Evolutionary conservation across 1,140 invertebrate species (phyloP).

Genomic region (Lethrus apterus): DNA sequence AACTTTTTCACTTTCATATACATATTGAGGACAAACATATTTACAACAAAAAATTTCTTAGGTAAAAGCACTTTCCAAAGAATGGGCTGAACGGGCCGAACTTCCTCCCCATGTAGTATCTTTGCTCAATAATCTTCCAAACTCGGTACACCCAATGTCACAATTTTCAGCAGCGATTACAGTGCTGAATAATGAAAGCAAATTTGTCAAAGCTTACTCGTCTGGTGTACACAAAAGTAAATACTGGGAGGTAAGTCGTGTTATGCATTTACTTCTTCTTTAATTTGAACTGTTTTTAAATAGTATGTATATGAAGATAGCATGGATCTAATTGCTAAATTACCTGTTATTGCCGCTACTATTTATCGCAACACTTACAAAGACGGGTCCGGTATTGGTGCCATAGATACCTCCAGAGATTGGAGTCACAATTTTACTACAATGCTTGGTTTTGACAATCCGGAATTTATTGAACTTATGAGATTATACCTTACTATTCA

Average conservation of each 20-base stretch:
- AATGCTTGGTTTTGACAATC: slow-evolving; percentile 88
- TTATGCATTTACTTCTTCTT: slow-evolving; percentile 20
- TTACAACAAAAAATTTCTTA: no score
- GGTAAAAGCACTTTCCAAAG: slow-evolving; percentile 75
- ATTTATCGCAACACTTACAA: slow-evolving; percentile 89
- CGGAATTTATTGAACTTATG: slow-evolving; percentile 86
- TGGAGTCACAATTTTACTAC: slow-evolving; percentile 90
- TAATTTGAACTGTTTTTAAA: slow-evolving; percentile 66
- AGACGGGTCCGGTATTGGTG: slow-evolving; percentile 77
- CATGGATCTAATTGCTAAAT: slow-evolving; percentile 94
- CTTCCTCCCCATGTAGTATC: slow-evolving; percentile 89
- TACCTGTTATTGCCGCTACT: slow-evolving; percentile 89
- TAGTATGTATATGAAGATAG: slow-evolving; percentile 79
- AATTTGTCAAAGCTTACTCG: slow-evolving; percentile 87
- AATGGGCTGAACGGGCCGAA: slow-evolving; percentile 80
- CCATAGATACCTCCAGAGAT: slow-evolving; percentile 84
- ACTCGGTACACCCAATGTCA: slow-evolving; percentile 89
- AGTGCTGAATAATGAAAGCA: slow-evolving; percentile 87
- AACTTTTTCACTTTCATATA: no score
- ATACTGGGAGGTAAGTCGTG: slow-evolving; percentile 72
- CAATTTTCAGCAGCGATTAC: slow-evolving; percentile 91
- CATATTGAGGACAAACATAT: no score
- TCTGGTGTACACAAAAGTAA: slow-evolving; percentile 76
- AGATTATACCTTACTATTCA: slow-evolving; percentile 94
- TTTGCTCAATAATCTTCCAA: slow-evolving; percentile 94